Percentiles rank a stretch among this genome's conserved stretches.
Conservation (phyloP, 2,888 invertebrate genomes). For the Phymatocera aterrima region DNA sequence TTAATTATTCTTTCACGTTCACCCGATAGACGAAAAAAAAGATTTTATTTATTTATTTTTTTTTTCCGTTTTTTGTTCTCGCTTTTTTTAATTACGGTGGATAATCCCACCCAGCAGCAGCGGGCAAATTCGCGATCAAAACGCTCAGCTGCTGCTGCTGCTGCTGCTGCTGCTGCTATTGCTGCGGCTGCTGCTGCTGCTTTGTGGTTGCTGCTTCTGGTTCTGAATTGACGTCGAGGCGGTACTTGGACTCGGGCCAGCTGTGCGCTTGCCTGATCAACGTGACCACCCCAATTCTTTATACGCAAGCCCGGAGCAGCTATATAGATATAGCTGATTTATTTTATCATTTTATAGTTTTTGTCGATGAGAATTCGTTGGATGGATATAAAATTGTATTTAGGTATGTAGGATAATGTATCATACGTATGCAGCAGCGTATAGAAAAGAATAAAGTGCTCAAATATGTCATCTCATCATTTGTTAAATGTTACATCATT, state of each 20-base stretch:
- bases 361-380: background rate
- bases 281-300: conserved; percentile 40
- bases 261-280: conserved; percentile 67
- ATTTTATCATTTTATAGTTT: background rate
- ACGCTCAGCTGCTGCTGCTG: conserved; percentile 55
- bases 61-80: too few species aligned
- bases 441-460: background rate
- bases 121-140: conserved; percentile 38
- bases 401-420: too few species aligned
- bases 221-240: conserved; percentile 63
- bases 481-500: background rate
- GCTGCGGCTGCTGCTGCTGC: conserved; percentile 63
- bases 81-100: background rate
- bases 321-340: background rate
- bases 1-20: too few species aligned
- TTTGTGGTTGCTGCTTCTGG: conserved; percentile 56
- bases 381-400: background rate
- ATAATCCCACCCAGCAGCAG: conserved; percentile 36
- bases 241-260: conserved; percentile 71
- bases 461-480: background rate
- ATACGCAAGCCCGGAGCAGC: conserved; percentile 26
- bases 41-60: background rate
- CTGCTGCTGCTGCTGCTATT: conserved; percentile 54
- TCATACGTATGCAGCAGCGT: too few species aligned
- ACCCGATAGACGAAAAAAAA: too few species aligned